Evolutionary conservation across 2,113 vertebrate species (phyloP).

Genomic region (Rallus limicola): DNA sequence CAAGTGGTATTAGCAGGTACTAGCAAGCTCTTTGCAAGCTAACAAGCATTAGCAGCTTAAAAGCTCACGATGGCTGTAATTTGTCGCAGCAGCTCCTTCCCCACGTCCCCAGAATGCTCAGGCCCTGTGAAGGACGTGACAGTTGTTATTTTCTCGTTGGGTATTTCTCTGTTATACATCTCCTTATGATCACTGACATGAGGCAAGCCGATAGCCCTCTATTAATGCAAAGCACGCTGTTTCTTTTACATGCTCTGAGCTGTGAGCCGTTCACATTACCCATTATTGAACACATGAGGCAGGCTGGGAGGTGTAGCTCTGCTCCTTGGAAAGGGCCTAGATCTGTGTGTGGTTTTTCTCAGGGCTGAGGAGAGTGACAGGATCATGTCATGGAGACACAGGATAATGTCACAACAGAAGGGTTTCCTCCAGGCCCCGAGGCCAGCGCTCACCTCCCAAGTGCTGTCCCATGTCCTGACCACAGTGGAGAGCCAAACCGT

Average conservation of each 20-base stretch:
- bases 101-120: not conserved
- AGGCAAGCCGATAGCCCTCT: not conserved
- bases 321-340: not conserved
- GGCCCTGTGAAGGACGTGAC: rapidly evolving
- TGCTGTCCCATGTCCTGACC: not conserved
- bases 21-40: not conserved
- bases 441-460: not conserved
- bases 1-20: not conserved
- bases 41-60: not conserved
- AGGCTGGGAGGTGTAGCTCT: not conserved
- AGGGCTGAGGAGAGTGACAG: too few relatives aligned
- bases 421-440: not conserved
- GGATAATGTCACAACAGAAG: not conserved
- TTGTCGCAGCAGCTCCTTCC: not conserved
- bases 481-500: not conserved
- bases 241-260: not conserved
- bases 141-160: not conserved
- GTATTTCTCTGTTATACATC: not conserved
- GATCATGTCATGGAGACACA: not conserved
- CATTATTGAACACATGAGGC: not conserved
- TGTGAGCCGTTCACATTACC: rapidly evolving
- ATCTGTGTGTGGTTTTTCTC: not conserved
- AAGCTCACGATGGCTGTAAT: not conserved
- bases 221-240: not conserved
- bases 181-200: not conserved